Base-by-base conservation (phyloP, 2,888 invertebrate genomes). In the Drosophila basisetae region DNA sequence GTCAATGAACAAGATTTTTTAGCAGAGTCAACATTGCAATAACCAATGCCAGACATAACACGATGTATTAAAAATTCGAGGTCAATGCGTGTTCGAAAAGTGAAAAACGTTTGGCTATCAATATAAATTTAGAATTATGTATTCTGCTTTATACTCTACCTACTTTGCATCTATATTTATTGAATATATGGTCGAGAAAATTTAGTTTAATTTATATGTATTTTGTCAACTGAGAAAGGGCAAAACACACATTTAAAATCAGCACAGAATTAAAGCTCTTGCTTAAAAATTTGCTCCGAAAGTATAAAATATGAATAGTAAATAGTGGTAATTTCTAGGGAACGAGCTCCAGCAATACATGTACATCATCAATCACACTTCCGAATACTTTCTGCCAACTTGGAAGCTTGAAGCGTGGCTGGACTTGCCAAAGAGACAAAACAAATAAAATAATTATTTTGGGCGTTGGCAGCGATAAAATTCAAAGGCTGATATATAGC, bases 361-460 rank as follows among this genome's bases (percentile, higher is more conserved):
- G 31, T 52, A 22, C 64, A 52, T 63, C 67, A 78, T 76, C 67
- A 76, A 76, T 78, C 79, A 78, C 62, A 56, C 50, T 50, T 78
- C 49, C 52, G 47, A 72, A 54, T 61, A 49, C 22, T 43, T 65
- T 63, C 63, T 61, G 78, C 18, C 64, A 72, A 56, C 9, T 6
- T 13, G 25, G 18, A 37, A 55, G 25, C 66, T 66, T 61, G 53
- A 53, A 78, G 67, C 49, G 50, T 58, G 67, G 4, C 50, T 64
- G 37, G 22, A 60, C 60, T 35, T 33, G 13, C 39, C 11, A 56
- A 63, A 49, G 39, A 55, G 28, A 28, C n/a, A 31, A 25, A 47
- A 33, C 11, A 35, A 65, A 60, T 22, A 22, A 18, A 54, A 43
- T n/a, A 49, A 13, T 31, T 0, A 28, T 37, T 47, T 59, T 28